Base-by-base conservation (phyloP, 2,888 invertebrate genomes). In the Drosophila suboccidentalis region DNA sequence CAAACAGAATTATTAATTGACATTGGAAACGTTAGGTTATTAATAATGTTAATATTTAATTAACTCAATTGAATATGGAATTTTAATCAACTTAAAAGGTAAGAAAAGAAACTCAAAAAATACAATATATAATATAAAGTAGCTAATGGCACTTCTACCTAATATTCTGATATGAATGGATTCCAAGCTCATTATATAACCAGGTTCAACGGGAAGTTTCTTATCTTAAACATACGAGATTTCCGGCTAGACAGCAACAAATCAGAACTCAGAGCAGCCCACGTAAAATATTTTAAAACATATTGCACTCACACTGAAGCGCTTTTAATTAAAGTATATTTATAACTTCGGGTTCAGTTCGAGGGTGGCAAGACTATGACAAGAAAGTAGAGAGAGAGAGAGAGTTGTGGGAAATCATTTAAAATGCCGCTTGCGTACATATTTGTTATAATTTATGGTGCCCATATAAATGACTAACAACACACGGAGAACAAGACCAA, bases 381-480 rank as follows among this genome's bases (percentile, higher is more conserved):
- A 38, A 26, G 50, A 9, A 17, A 43, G 9, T 10, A 9, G 47
- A 19, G 47, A 22, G n/a, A n/a, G n/a, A 9, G 47, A 19, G 47
- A 26, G 66, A 38, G 62, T 58, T 72, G 82, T 78, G 68, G 64
- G 78, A 88, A 86, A 85, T 85, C 82, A 89, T 89, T 86, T 85
- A 80, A 82, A 78, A 86, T 86, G 86, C 89, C 80, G 85, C 82
- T 78, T 82, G 87, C 89, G 87, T 86, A 89, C 85, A 87, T 87
- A 86, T 89, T 86, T 86, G 87, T 87, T 87, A 86, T 86, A 86
- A 86, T 86, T 86, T 86, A 86, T 86, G 80, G 78, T 87, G 80
- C 84, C 87, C 87, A 86, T 86, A 86, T 86, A 86, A 89, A 86
- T 89, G 87, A 89, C 82, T 86, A 87, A 89, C 87, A 89, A 75